Conservation (phyloP, 2,797 vertebrate genomes). For the Tokudaia muenninki region DNA sequence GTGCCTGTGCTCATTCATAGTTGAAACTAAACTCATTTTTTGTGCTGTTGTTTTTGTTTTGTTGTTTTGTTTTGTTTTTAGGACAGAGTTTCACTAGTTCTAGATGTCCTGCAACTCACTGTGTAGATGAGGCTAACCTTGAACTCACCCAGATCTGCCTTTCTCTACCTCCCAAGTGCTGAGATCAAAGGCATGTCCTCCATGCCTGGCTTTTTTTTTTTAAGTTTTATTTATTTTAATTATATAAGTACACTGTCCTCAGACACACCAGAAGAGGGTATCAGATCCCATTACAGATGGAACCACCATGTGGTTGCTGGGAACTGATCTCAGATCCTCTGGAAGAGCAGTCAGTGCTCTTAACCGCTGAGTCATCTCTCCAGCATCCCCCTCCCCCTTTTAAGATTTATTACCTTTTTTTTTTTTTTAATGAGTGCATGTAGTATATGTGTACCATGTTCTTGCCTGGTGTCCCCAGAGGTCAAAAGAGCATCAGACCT, state of each 20-base stretch:
- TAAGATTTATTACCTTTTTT: neutral
- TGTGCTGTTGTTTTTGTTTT: neutral
- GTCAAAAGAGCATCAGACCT: neutral
- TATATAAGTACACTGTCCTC: neutral
- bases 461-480: neutral
- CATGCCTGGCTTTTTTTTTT: neutral
- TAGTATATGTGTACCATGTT: too few relatives aligned
- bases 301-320: neutral
- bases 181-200: neutral
- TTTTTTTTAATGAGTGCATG: neutral
- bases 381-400: too few relatives aligned
- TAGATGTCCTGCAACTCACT: neutral
- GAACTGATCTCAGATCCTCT: neutral
- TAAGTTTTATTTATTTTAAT: neutral
- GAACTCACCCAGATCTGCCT: neutral
- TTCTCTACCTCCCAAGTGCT: neutral
- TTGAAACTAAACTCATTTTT: slow-evolving; percentile 43
- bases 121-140: neutral
- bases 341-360: neutral
- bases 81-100: neutral
- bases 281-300: neutral
- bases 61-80: neutral
- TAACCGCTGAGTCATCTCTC: too few relatives aligned
- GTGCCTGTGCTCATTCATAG: slow-evolving; percentile 15
- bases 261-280: neutral